Percentiles rank a stretch among this genome's conserved stretches.
These are phyloP conservation scores for Myotis findleyi DNA, from an alignment of 2,797 vertebrate genomes.

Conservation along the genomic window DNA sequence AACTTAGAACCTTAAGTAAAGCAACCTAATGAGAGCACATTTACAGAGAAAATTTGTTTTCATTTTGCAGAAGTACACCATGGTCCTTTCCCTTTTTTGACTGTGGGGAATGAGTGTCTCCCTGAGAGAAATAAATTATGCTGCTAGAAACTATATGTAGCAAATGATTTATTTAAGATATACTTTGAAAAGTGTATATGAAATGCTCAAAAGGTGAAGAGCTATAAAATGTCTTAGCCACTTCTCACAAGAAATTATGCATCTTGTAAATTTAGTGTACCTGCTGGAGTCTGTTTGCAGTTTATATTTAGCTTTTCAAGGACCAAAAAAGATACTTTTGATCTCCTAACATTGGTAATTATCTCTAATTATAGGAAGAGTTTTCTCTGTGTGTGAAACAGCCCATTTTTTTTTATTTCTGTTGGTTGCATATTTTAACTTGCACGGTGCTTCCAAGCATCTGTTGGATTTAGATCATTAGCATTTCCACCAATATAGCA, in stretches of 20 bases:
- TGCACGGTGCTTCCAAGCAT: constrained; percentile 67
- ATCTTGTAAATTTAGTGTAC: constrained; percentile 50
- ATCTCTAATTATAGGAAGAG: constrained; percentile 72
- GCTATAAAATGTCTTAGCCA: constrained; percentile 14
- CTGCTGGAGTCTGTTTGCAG: constrained; percentile 64
- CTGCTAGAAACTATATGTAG: constrained; percentile 36
- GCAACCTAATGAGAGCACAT: neutral
- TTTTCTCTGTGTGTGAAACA: constrained; percentile 65
- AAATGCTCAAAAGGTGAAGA: constrained; percentile 54
- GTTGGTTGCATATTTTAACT: constrained; percentile 74
- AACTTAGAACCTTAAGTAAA: neutral
- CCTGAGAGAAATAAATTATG: constrained; percentile 39
- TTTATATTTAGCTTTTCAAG: constrained; percentile 72
- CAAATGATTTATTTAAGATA: constrained; percentile 65
- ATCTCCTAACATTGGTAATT: constrained; percentile 72
- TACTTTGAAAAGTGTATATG: constrained; percentile 62
- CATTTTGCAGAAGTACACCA: neutral
- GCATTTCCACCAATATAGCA: constrained; percentile 62
- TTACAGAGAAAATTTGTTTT: constrained; percentile 45
- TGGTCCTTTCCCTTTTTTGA: neutral
- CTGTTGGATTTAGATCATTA: constrained; percentile 63
- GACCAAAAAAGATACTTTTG: constrained; percentile 60
- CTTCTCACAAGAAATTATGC: constrained; percentile 50
- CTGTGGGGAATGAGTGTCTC: constrained; percentile 42
- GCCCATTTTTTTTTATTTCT: constrained; percentile 63